These are phyloP conservation scores for Pangasius krempfi DNA, from an alignment of 2,797 vertebrate genomes.

Conservation along the genomic window DNA sequence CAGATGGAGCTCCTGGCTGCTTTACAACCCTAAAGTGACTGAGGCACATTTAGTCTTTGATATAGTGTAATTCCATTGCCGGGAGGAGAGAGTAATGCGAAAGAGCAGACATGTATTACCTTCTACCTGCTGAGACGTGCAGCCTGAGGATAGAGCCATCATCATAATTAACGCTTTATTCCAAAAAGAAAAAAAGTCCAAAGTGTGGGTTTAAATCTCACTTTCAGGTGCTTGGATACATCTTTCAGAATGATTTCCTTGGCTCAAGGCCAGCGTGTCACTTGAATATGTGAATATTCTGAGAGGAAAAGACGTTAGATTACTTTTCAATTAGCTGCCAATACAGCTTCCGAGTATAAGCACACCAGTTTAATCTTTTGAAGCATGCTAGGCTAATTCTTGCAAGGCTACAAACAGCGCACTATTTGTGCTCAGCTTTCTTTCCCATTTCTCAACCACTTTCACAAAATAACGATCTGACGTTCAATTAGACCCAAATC, in stretches of 20 bases:
- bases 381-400: constrained; percentile 51
- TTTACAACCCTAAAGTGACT: constrained; percentile 49
- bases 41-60: constrained; percentile 45
- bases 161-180: constrained; percentile 46
- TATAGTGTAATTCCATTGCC: constrained; percentile 39
- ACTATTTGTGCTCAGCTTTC: background rate
- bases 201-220: constrained; percentile 35
- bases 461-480: constrained; percentile 17
- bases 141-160: constrained; percentile 19
- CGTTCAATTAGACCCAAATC: constrained; percentile 63
- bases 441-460: background rate
- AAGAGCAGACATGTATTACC: constrained; percentile 30
- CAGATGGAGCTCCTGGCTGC: constrained; percentile 35
- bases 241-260: constrained; percentile 40
- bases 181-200: constrained; percentile 11
- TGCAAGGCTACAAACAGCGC: background rate
- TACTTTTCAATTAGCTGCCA: constrained; percentile 61
- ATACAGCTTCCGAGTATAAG: constrained; percentile 51
- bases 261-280: constrained; percentile 33
- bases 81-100: constrained; percentile 30
- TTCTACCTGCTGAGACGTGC: constrained; percentile 37
- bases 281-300: constrained; percentile 40
- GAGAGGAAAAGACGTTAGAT: constrained; percentile 36
- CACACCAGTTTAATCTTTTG: constrained; percentile 46
- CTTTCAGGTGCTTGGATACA: constrained; percentile 27